Conservation (phyloP, 2,113 vertebrate species). For the Pao palembangensis region DNA sequence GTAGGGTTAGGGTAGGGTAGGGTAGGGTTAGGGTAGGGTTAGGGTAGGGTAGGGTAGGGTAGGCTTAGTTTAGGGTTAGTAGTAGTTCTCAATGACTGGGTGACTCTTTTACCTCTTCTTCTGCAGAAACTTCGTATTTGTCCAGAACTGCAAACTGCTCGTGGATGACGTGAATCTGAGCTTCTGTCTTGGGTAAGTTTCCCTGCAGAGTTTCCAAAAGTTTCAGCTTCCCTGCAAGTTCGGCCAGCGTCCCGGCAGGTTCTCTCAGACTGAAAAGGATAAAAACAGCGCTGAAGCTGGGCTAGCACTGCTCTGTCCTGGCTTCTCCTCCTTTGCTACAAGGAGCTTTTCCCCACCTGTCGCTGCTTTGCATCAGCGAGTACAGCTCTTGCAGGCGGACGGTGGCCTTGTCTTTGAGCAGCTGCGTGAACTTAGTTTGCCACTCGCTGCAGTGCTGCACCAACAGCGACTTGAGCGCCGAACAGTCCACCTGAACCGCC, state of each 20-base stretch:
- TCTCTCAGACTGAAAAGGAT: constrained; percentile 67
- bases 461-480: constrained; percentile 54
- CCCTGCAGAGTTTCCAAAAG: constrained; percentile 78
- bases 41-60: no score
- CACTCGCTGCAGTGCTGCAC: constrained; percentile 59
- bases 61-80: no score
- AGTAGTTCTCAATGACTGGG: neutral
- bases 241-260: constrained; percentile 77
- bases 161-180: constrained; percentile 80
- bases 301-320: no score
- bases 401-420: constrained; percentile 44
- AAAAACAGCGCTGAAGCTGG: no score
- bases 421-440: constrained; percentile 58
- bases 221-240: constrained; percentile 75
- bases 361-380: constrained; percentile 27
- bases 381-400: constrained; percentile 41
- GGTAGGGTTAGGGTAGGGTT: no score
- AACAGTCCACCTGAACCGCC: constrained; percentile 57
- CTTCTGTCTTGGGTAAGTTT: constrained; percentile 70
- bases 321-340: no score
- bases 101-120: constrained; percentile 68
- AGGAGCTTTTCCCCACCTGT: constrained; percentile 48
- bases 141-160: constrained; percentile 85
- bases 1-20: no score
- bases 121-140: constrained; percentile 83